Conservation (phyloP, 1,140 invertebrate species). For the Meloidogyne exigua region DNA sequence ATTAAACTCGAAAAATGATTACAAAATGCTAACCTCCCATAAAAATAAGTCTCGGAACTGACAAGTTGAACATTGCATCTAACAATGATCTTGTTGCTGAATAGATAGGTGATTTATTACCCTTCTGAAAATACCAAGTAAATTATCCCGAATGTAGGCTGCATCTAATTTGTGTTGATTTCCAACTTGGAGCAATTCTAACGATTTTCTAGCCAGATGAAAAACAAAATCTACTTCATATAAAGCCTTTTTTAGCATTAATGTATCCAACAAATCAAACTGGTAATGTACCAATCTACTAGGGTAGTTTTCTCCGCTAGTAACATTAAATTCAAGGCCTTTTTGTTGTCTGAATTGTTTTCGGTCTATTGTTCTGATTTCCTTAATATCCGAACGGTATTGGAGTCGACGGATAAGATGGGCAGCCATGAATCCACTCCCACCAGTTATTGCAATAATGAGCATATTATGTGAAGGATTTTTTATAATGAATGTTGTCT, state of each 20-base stretch:
- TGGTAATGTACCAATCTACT: slow-evolving; percentile 26
- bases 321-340: background rate
- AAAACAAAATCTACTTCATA: slow-evolving; percentile 35
- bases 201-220: slow-evolving; percentile 40
- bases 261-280: slow-evolving; percentile 32
- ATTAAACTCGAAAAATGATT: too few relatives aligned
- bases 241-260: slow-evolving; percentile 25
- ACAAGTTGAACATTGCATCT: slow-evolving; percentile 34
- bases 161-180: slow-evolving; percentile 24
- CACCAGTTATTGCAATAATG: slow-evolving; percentile 37
- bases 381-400: slow-evolving; percentile 12
- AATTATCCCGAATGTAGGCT: slow-evolving; percentile 32
- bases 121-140: slow-evolving; percentile 27
- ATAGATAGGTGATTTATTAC: slow-evolving; percentile 16
- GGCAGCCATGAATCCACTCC: slow-evolving; percentile 36
- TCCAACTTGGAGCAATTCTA: slow-evolving; percentile 31
- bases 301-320: background rate
- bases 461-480: background rate
- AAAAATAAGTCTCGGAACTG: slow-evolving; percentile 34
- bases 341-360: slow-evolving; percentile 23
- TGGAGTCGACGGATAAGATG: slow-evolving; percentile 34
- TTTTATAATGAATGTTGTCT: too few relatives aligned
- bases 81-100: slow-evolving; percentile 35
- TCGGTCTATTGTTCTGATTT: slow-evolving; percentile 44
- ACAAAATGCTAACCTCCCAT: slow-evolving; percentile 27